phyloP scores from a whole-genome alignment of 1,140 invertebrate genomes.

The Harpegnathos saltator region DNA sequence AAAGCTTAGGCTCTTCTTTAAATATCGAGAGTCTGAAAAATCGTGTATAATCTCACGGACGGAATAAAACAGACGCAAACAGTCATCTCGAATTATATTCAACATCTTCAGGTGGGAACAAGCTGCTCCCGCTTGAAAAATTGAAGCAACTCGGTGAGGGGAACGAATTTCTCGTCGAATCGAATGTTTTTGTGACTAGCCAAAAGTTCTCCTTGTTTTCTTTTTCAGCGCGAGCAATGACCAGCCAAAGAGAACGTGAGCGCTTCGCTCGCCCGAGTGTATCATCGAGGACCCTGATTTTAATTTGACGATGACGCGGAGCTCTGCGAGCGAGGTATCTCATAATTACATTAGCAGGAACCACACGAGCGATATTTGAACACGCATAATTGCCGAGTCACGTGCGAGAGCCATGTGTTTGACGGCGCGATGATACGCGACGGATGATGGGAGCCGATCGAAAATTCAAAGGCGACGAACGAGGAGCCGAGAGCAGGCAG shows the following conservation, averaged over 20 bases:
- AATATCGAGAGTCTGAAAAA: too few species aligned
- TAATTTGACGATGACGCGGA: neutral
- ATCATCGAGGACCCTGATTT: neutral
- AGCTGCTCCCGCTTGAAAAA: too few species aligned
- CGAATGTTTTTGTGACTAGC: too few species aligned
- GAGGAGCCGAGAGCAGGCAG: neutral
- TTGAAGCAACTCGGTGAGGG: too few species aligned
- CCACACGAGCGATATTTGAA: neutral
- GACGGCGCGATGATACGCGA: constrained; percentile 1
- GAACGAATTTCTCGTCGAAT: too few species aligned
- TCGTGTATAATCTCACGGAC: too few species aligned
- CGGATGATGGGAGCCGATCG: neutral
- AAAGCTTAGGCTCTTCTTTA: too few species aligned
- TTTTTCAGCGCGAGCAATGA: too few species aligned
- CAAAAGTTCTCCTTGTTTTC: too few species aligned
- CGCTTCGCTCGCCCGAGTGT: neutral
- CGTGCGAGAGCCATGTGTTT: neutral
- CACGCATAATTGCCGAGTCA: constrained; percentile 14
- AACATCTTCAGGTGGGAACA: too few species aligned
- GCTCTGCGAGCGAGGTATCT: neutral
- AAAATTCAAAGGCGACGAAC: constrained; percentile 27
- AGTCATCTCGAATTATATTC: too few species aligned
- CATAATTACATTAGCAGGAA: neutral
- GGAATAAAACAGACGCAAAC: too few species aligned
- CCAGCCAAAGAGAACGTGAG: neutral